These are phyloP conservation scores for Achatina immaculata DNA, from an alignment of 1,140 invertebrate species.

Conservation along the genomic window DNA sequence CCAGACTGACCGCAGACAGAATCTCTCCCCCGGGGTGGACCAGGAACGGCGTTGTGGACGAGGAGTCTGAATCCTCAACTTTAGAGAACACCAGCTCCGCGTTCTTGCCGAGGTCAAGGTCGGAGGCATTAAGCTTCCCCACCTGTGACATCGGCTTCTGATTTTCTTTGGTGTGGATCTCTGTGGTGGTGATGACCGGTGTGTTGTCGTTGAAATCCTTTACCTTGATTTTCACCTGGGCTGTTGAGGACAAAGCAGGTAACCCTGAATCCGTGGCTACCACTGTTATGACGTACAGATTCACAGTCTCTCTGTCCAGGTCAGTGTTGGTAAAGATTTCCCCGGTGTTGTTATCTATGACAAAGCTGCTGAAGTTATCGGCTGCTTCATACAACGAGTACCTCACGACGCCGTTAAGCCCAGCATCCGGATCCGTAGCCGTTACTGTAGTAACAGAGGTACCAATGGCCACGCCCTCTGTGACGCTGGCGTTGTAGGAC, in stretches of 20 bases:
- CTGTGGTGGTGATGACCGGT: neutral
- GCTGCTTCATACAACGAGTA: neutral
- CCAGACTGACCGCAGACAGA: neutral
- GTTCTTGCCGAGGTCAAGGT: constrained; percentile 6
- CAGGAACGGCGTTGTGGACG: neutral
- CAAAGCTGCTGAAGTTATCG: neutral
- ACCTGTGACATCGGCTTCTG: neutral
- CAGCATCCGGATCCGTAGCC: constrained; percentile 10
- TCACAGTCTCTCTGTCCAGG: neutral
- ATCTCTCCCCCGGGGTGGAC: neutral
- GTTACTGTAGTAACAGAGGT: neutral
- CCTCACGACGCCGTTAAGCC: neutral
- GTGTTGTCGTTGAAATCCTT: constrained; percentile 21
- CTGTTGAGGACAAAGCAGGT: neutral
- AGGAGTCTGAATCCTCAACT: neutral
- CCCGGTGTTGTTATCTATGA: neutral
- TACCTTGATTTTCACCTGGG: neutral
- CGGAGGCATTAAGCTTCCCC: neutral
- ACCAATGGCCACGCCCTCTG: neutral
- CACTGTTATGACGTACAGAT: neutral
- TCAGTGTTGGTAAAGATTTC: neutral
- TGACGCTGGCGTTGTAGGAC: neutral
- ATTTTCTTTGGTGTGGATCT: neutral
- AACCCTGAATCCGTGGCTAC: constrained; percentile 5
- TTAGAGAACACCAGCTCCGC: constrained; percentile 2